Evolutionary conservation across 2,888 invertebrate genomes (phyloP), one percentile per base, ranked within the genome.

Genomic region (Hemithea aestivaria): DNA sequence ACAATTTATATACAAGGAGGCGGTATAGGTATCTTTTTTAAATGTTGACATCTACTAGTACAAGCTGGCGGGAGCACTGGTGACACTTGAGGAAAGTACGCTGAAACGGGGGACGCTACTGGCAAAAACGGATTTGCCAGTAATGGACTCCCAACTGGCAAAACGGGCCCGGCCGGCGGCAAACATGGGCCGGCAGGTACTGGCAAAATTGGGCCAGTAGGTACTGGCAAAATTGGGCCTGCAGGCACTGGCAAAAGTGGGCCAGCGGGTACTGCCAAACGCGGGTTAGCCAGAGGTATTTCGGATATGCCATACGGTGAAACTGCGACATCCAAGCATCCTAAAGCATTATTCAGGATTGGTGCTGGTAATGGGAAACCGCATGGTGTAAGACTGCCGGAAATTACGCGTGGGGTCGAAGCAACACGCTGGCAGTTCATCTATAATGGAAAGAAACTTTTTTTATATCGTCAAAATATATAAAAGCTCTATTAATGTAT

Each of bases 1-100:
- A n/a, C 16, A 22, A 20, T 9, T 10, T 62, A 76, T 24, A 80
- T 61, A 49, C 60, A 62, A 1, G 81, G 81, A 0, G 81, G 81
- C 1, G 76, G 73, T 3, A 80, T 72, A 0, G 77, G 73, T 4
- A 79, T 73, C 40, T 75, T 79, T 36, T 62, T 79, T 7, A 79
- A 58, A 50, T 62, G 73, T 20, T 68, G 63, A 12, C 72, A 67
- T 8, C 52, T 58, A 7, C 63, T 62, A 6, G 55, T 49, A 10
- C 65, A 62, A 1, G 63, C 56, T 7, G 69, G 59, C 0, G 73
- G 67, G 7, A 69, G 22, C 0, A 45, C 16, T 0, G 65, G 56
- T 0, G 60, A 56, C 3, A 64, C 50, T 0, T 63, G 61, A 3
- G 62, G 57, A 7, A 66, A 9, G 10, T 28, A 22, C 0, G 66